A percentile compares a stretch with the other conserved stretches of the same genome.
Evolutionary conservation across 1,140 invertebrate species (phyloP).

Genomic region (Acromyrmex charruanus): DNA sequence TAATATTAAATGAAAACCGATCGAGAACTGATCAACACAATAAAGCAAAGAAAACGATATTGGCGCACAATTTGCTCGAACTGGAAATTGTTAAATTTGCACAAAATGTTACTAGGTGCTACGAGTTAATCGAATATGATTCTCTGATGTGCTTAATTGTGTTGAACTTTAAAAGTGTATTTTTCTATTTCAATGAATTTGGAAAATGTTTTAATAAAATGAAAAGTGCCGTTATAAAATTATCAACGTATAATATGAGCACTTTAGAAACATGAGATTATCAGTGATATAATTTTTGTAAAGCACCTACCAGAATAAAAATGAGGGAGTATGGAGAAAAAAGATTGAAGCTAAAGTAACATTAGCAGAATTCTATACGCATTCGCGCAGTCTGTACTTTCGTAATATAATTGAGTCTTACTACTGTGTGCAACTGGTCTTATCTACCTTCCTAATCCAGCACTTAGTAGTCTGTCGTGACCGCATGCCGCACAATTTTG

Average conservation of each 20-base stretch:
- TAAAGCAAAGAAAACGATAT: too few relatives aligned
- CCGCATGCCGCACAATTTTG: conserved; percentile 42
- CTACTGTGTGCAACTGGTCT: conserved; percentile 35
- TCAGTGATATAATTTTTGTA: neutral
- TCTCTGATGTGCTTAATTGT: too few relatives aligned
- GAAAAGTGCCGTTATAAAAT: neutral
- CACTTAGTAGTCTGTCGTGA: conserved; percentile 58
- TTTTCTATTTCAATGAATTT: neutral
- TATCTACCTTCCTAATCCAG: conserved; percentile 52
- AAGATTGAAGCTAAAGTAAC: conserved; percentile 34
- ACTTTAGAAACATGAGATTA: neutral
- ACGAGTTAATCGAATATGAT: too few relatives aligned
- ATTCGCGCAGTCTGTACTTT: conserved; percentile 22
- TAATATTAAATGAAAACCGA: too few relatives aligned
- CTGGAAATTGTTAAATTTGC: too few relatives aligned
- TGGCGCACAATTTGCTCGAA: too few relatives aligned
- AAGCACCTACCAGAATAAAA: neutral
- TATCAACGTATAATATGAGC: neutral
- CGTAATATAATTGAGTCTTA: conserved; percentile 48
- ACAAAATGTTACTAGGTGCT: too few relatives aligned
- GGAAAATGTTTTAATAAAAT: neutral
- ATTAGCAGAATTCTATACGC: conserved; percentile 24
- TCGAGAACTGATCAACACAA: too few relatives aligned
- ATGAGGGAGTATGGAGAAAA: neutral
- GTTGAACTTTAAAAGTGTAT: neutral